Base-by-base conservation (phyloP, 2,888 invertebrate genomes). In the Melanargia galathea region DNA sequence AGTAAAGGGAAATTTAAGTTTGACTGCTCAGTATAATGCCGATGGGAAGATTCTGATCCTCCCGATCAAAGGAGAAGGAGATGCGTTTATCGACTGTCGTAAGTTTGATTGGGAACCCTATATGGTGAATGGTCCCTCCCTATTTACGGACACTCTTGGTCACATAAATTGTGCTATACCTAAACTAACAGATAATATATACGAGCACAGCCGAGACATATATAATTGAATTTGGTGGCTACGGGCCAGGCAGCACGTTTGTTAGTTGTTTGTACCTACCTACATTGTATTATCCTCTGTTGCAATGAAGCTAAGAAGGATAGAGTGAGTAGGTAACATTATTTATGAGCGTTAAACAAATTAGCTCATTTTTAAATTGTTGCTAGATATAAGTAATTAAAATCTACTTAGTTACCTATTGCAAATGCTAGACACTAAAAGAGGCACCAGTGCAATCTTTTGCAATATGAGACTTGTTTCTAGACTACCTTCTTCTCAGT, bases 21-120 rank as follows among this genome's bases (percentile, higher is more conserved):
- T 92, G 64, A 82, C 75, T 1, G 90, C 92, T 2, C 79, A 90
- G 40, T 93, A 92, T 73, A 83, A 79, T 6, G 81, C 90, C 0
- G 88, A 90, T 56, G 93, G 93, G 1, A 82, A 83, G 69, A 87
- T 92, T 46, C 78, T 92, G 0, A 87, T 93, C 60, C 76, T 93
- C n/a, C 92, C 92, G 0, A 91, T 93, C 48, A 69, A 81, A 69
- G 92, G 92, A 35, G 76, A 87, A 1, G 93, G 93, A 7, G 87
- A 90, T 66, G 86, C 92, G 1, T 49, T 80, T 0, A 82, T 92
- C 46, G 66, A 77, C 49, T 80, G 86, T 45, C 75, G 92, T 92
- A 81, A 89, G 92, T 87, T 24, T 11, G 5, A 22, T 46, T 11
- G 2, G 13, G 26, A 3, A 6, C 11, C 13, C n/a, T 24, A 13